A percentile compares a stretch with the other conserved stretches of the same genome.
These are phyloP conservation scores for Oryzias dopingdopingensis DNA, from an alignment of 2,797 vertebrate species.

Conservation along the genomic window DNA sequence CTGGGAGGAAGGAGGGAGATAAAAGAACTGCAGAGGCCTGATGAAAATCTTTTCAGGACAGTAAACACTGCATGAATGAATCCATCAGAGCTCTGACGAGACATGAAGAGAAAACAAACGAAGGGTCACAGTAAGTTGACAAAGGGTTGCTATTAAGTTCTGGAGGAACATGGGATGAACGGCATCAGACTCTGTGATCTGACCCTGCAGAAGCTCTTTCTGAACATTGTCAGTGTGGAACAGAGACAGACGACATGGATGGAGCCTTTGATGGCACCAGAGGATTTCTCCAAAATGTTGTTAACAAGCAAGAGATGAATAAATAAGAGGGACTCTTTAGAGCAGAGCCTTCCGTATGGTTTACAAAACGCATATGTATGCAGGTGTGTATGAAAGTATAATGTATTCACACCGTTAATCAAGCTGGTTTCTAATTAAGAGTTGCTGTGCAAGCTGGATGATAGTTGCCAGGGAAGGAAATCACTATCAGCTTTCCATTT, in stretches of 20 bases:
- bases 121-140: conserved; percentile 6
- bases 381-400: conserved; percentile 32
- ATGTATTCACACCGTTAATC: conserved; percentile 70
- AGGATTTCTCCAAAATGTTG: too few relatives aligned
- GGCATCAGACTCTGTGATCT: too few relatives aligned
- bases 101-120: conserved; percentile 38
- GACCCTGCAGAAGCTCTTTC: too few relatives aligned
- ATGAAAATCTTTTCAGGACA: conserved; percentile 63
- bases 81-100: conserved; percentile 56
- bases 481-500: conserved; percentile 79
- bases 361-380: conserved; percentile 36
- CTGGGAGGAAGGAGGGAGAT: conserved; percentile 21
- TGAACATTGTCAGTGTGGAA: too few relatives aligned
- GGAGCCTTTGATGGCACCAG: too few relatives aligned
- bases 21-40: conserved; percentile 45
- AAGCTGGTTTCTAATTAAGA: conserved; percentile 81
- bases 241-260: too few relatives aligned
- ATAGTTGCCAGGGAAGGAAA: conserved; percentile 79
- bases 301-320: too few relatives aligned
- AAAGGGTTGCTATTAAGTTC: too few relatives aligned
- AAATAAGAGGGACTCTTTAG: too few relatives aligned
- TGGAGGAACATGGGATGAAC: too few relatives aligned
- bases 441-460: conserved; percentile 70
- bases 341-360: conserved; percentile 20
- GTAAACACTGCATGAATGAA: conserved; percentile 71